Evolutionary conservation across 2,797 vertebrate genomes (phyloP).

Genomic region (Gastrophryne carolinensis): DNA sequence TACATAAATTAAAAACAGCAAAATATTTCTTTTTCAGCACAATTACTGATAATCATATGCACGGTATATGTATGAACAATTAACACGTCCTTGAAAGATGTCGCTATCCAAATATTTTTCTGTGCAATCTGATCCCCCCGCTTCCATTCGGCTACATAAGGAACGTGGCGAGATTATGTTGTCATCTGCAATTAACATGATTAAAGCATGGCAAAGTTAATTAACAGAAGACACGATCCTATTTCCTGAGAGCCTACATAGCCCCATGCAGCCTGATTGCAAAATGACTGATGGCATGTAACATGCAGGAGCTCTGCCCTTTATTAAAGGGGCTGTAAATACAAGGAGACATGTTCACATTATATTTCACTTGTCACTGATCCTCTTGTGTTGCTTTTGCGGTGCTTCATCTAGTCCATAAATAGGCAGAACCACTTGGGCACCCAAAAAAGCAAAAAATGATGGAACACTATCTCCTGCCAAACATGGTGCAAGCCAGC

Average conservation of each 20-base stretch:
- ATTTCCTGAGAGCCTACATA: background rate
- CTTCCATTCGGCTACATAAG: background rate
- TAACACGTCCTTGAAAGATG: background rate
- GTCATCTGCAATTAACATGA: conserved; percentile 11
- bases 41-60: background rate
- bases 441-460: no score
- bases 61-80: background rate
- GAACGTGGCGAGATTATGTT: background rate
- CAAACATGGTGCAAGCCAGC: no score
- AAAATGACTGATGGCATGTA: background rate
- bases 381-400: no score
- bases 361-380: no score
- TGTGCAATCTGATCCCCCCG: background rate
- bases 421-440: no score
- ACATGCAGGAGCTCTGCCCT: background rate
- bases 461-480: no score
- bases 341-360: no score
- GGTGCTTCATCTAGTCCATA: no score
- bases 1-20: background rate
- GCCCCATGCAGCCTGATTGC: background rate
- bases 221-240: background rate
- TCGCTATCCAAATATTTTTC: background rate
- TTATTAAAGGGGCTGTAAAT: background rate
- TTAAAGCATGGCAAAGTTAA: background rate
- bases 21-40: background rate